These are phyloP conservation scores for Lipophrys pholis DNA, from an alignment of 2,113 vertebrate genomes.

Conservation along the genomic window DNA sequence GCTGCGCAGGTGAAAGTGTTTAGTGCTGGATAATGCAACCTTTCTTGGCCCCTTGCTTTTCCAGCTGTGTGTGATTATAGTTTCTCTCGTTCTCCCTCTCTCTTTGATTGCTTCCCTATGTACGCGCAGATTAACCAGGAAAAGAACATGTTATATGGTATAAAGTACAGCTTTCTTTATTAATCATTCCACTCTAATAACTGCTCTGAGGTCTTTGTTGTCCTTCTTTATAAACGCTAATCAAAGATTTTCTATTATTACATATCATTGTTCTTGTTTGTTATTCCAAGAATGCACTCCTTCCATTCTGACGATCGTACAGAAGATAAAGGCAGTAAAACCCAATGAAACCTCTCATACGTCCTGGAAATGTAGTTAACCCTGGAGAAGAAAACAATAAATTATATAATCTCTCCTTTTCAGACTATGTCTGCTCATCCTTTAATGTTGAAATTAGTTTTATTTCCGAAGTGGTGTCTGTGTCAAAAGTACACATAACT, in stretches of 20 bases:
- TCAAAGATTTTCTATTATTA: constrained; percentile 22
- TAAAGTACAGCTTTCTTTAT: constrained; percentile 37
- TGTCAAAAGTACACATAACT: background rate
- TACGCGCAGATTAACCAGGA: constrained; percentile 89
- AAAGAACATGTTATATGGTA: constrained; percentile 85
- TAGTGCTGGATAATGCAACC: constrained; percentile 69
- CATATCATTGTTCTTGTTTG: constrained; percentile 8
- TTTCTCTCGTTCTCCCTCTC: constrained; percentile 48
- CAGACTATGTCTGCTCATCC: background rate
- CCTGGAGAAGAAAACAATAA: constrained; percentile 6
- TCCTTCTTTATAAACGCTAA: background rate
- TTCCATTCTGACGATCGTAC: background rate
- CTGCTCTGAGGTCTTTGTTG: background rate
- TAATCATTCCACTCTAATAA: constrained; percentile 32
- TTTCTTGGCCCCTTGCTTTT: constrained; percentile 59
- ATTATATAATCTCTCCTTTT: background rate
- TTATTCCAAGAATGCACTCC: background rate
- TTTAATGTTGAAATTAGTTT: constrained; percentile 14
- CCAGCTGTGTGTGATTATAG: constrained; percentile 75
- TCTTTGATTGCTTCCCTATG: constrained; percentile 83
- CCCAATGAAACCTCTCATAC: background rate
- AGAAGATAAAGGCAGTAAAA: constrained; percentile 8
- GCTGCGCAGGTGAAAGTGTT: constrained; percentile 78
- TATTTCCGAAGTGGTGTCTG: constrained; percentile 1
- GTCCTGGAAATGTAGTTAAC: constrained; percentile 4